These are phyloP conservation scores for Orthosia cruda DNA, from an alignment of 2,888 invertebrate species.

Conservation along the genomic window DNA sequence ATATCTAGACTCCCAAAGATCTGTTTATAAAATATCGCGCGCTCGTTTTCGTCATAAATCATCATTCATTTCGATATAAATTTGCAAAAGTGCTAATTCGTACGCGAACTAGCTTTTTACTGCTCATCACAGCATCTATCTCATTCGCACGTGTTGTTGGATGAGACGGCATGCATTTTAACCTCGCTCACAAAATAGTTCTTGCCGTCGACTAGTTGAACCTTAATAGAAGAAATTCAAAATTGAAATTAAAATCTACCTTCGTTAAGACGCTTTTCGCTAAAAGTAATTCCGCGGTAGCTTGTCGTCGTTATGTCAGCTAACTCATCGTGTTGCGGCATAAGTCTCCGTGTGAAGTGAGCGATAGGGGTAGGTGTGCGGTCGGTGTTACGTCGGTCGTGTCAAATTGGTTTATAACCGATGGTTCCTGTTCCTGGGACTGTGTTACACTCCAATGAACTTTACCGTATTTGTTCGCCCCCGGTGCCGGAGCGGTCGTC, in stretches of 20 bases:
- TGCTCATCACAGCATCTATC: no score
- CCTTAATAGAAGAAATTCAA: background rate
- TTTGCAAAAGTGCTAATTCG: no score
- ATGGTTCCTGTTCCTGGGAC: slow-evolving; percentile 65
- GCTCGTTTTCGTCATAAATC: no score
- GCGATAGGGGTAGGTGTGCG: slow-evolving; percentile 46
- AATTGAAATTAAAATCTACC: slow-evolving; percentile 16
- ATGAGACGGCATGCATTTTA: no score
- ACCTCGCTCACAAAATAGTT: no score
- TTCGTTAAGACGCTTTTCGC: background rate
- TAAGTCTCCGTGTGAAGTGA: slow-evolving; percentile 32
- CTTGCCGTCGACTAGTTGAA: no score
- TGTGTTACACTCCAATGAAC: slow-evolving; percentile 72
- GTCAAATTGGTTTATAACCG: slow-evolving; percentile 76
- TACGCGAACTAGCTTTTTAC: no score
- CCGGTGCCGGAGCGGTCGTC: slow-evolving; percentile 60
- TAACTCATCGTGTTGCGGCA: slow-evolving; percentile 50
- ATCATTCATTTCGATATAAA: no score
- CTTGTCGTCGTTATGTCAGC: slow-evolving; percentile 24
- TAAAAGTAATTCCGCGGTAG: slow-evolving; percentile 26
- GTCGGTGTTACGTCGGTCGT: slow-evolving; percentile 73
- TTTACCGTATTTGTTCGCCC: slow-evolving; percentile 60
- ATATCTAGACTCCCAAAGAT: no score
- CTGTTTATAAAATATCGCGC: no score
- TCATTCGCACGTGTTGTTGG: no score